Conservation (phyloP, 1,140 invertebrate genomes). For the Dendroctonus ponderosae region DNA sequence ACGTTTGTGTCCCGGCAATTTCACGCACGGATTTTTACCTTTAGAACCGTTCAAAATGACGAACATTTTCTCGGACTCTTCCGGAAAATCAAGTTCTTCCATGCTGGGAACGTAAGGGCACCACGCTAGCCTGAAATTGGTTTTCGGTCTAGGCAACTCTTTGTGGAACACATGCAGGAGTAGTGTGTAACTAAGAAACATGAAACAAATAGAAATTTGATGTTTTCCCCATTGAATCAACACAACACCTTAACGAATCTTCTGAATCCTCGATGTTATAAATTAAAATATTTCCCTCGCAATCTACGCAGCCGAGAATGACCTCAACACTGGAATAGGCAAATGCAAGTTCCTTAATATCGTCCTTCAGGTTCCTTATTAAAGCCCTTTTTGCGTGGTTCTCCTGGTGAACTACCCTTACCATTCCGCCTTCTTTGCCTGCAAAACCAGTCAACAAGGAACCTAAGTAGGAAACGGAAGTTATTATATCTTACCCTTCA, state of each 20-base stretch:
- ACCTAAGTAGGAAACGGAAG: too few relatives aligned
- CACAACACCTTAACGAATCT: slow-evolving; percentile 58
- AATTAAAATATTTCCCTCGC: slow-evolving; percentile 76
- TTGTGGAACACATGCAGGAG: slow-evolving; percentile 58
- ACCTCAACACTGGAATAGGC: slow-evolving; percentile 75
- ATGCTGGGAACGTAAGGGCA: slow-evolving; percentile 83
- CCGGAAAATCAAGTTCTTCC: slow-evolving; percentile 60
- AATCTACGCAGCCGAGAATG: slow-evolving; percentile 83
- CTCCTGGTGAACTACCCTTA: slow-evolving; percentile 76
- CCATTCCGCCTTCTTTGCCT: slow-evolving; percentile 71
- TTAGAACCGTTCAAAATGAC: slow-evolving; percentile 76
- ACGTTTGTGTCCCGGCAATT: too few relatives aligned
- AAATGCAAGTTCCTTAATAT: slow-evolving; percentile 87
- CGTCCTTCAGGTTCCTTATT: slow-evolving; percentile 82
- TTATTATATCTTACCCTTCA: slow-evolving; percentile 67
- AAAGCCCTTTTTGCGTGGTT: slow-evolving; percentile 72
- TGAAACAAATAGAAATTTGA: slow-evolving; percentile 21
- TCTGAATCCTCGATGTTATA: slow-evolving; percentile 71
- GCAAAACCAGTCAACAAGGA: slow-evolving; percentile 48
- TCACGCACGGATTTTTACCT: slow-evolving; percentile 52
- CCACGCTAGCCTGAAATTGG: slow-evolving; percentile 78
- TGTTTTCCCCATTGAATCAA: not conserved
- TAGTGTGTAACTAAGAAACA: slow-evolving; percentile 42
- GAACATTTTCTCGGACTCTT: slow-evolving; percentile 75
- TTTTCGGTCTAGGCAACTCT: slow-evolving; percentile 49